Percentiles rank a stretch among this genome's conserved stretches.
These are phyloP conservation scores for Gallinago solitaria DNA, from an alignment of 2,797 vertebrate species.

Conservation along the genomic window DNA sequence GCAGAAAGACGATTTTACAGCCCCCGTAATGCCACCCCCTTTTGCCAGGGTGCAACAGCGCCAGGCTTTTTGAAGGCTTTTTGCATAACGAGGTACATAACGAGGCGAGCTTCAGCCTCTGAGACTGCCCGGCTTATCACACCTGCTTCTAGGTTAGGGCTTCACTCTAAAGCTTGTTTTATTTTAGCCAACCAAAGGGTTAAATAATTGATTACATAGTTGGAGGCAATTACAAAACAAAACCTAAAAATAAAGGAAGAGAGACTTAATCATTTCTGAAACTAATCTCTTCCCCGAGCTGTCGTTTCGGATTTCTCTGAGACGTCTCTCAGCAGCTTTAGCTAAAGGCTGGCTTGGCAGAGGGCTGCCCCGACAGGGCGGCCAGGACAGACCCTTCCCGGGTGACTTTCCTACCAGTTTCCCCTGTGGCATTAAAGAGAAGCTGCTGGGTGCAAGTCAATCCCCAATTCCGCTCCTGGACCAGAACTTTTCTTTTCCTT, in stretches of 20 bases:
- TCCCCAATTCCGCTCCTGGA: not conserved
- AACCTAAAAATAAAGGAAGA: conserved; percentile 19
- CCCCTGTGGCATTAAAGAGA: not conserved
- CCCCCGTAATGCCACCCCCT: not conserved
- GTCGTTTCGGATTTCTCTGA: conserved; percentile 43
- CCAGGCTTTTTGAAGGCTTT: not conserved
- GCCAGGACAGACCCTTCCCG: not conserved
- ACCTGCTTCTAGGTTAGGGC: not conserved
- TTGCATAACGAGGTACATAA: not conserved
- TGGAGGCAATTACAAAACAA: conserved; percentile 23
- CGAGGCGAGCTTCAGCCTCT: not conserved
- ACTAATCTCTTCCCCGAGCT: conserved; percentile 42
- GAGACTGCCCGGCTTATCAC: not conserved
- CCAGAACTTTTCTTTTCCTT: not conserved
- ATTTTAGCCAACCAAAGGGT: not conserved
- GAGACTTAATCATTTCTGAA: conserved; percentile 32
- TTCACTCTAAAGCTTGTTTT: not conserved
- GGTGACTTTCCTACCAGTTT: not conserved
- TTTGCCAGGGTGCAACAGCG: not conserved
- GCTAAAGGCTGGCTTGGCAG: conserved; percentile 18
- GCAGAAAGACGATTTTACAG: not conserved
- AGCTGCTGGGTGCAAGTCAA: not conserved
- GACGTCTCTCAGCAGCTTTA: conserved; percentile 40
- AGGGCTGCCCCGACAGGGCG: not conserved
- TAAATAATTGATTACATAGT: not conserved